Evolutionary conservation across 2,113 vertebrate species (phyloP), one percentile per base, ranked within the genome.

Genomic region (Hypocryptadius cinnamomeus): DNA sequence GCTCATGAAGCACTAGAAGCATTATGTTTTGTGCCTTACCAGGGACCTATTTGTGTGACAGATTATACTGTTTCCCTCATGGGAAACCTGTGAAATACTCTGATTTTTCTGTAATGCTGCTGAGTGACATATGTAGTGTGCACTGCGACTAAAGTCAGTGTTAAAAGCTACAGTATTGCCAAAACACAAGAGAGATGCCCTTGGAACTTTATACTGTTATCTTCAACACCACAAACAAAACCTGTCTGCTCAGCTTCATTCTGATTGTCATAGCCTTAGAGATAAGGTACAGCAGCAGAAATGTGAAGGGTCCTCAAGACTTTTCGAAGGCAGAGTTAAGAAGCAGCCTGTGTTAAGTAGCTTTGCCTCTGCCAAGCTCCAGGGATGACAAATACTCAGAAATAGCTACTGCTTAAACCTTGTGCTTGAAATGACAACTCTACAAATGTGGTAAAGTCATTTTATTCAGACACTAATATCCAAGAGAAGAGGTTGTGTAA

Each of bases 381-480:
- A 60, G 33, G 42, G 64, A 85, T 66, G 44, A 90, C 82, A 93
- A 87, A 90, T 66, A 69, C 77, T 78, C 61, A 85, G 35, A 91
- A 90, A 80, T 13, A 92, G 65, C 50, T 79, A 31, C 77, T 63
- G 39, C 76, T 95, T 90, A 97, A 94, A n/a, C 57, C 56, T 85
- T 76, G 45, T 53, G 80, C 74, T 69, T 90, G 53, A 95, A 93
- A 85, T 74, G 76, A 91, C 89, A 94, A 53, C 63, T 56, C 45
- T 33, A 61, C 37, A 59, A 79, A 79, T n/a, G 50, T 77, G 56
- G 60, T 78, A 50, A 91, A 94, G 71, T 79, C 8, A 79, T 85
- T 80, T 93, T 66, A 79, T 15, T 66, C 30, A 47, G 70, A 31
- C 65, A 65, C 15, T 89, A 63, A 56, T 39, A 69, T 28, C 31